Percentiles rank a stretch among this genome's conserved stretches.
Evolutionary conservation across 2,888 invertebrate genomes (phyloP).

Genomic region (Oscheius sp.): DNA sequence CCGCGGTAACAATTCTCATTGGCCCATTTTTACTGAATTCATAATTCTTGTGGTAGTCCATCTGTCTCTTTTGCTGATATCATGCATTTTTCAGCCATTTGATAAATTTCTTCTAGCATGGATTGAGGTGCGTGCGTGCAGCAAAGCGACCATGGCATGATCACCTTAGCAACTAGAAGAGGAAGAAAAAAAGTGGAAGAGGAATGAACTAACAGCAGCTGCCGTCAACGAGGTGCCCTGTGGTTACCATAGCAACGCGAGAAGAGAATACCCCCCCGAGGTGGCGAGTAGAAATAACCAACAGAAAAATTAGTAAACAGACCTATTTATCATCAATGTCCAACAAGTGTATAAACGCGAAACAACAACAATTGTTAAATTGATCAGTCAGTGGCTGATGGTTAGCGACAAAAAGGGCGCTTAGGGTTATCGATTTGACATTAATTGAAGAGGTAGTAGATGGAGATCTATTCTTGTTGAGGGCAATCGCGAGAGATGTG

Average conservation of each 20-base stretch:
- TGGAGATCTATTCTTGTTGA: slow-evolving; percentile 23
- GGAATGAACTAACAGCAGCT: background rate
- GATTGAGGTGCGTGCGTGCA: slow-evolving; percentile 42
- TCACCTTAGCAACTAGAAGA: background rate
- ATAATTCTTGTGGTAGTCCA: no score
- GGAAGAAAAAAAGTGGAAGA: no score
- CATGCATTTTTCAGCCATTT: slow-evolving; percentile 45
- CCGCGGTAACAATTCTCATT: no score
- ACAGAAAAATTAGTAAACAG: slow-evolving; percentile 20
- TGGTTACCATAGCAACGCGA: background rate
- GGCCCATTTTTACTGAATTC: no score
- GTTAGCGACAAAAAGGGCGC: background rate
- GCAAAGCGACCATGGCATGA: slow-evolving; percentile 42
- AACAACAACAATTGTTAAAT: slow-evolving; percentile 28
- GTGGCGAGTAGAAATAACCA: background rate
- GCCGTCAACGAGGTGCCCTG: background rate
- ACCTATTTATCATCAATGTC: slow-evolving; percentile 28
- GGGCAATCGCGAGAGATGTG: slow-evolving; percentile 69
- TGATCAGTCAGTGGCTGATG: background rate
- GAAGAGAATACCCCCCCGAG: background rate
- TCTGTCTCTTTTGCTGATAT: no score
- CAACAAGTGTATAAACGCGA: slow-evolving; percentile 28
- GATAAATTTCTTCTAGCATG: slow-evolving; percentile 48
- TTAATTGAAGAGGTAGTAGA: slow-evolving; percentile 1
- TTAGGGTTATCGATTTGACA: background rate